Conservation (phyloP, 2,113 vertebrate genomes). For the Coptodon rendalli region DNA sequence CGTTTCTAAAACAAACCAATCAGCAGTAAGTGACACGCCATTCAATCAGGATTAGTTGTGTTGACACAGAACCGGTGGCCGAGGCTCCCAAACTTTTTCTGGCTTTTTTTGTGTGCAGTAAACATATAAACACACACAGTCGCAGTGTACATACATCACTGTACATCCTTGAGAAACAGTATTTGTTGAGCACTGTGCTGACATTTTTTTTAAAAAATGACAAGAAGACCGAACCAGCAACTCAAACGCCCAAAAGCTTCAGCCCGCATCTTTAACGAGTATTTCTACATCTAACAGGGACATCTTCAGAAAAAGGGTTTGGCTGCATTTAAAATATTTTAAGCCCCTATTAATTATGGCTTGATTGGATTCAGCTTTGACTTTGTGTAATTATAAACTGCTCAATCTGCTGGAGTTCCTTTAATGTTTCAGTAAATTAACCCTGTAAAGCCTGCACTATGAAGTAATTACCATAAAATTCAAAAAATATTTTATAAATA, state of each 20-base stretch:
- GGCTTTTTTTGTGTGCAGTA: neutral
- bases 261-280: neutral
- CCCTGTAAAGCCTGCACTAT: neutral
- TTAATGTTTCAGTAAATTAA: neutral
- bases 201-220: neutral
- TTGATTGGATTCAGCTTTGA: neutral
- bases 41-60: neutral
- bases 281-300: neutral
- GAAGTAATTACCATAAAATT: fast-evolving
- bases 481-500: neutral
- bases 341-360: neutral
- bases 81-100: neutral
- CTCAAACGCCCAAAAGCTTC: neutral
- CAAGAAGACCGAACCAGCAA: neutral
- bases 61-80: neutral
- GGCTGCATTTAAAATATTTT: neutral
- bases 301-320: neutral
- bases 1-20: neutral
- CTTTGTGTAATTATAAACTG: neutral
- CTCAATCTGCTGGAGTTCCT: neutral
- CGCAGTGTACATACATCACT: too few relatives aligned
- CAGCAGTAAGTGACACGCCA: neutral
- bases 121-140: neutral
- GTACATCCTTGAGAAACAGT: neutral
- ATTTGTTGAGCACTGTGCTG: neutral